Base-by-base conservation (phyloP, 2,888 invertebrate species). In the Troides aeacus region DNA sequence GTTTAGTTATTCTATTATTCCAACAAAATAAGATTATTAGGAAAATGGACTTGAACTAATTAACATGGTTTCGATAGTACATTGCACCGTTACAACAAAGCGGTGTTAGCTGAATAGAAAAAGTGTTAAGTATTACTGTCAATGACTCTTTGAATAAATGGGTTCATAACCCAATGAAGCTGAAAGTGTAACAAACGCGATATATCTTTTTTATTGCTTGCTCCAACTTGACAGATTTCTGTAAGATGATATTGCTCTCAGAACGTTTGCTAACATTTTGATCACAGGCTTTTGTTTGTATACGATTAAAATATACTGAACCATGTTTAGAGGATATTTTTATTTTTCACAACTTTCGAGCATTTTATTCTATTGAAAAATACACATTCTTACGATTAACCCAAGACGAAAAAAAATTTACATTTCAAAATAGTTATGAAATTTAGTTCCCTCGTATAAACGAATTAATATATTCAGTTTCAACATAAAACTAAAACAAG, bases 131-230 rank as follows among this genome's bases (percentile, higher is more conserved):
- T 65, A 18, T 57, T 58, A 56, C 24, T 72, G 72, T 69, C 72
- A 77, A 73, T 72, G 77, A 77, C 75, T 75, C 73, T 76, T 77
- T 77, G 77, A 62, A 74, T 80, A 79, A 78, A 80, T 74, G 73
- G 71, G 72, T 73, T 75, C 73, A 74, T 77, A 80, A 77, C 74
- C 79, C 76, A 77, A 74, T 72, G 73, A 76, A 72, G 72, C 72
- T 74, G 76, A 73, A 79, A 80, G 76, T 79, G 77, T 83, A 80
- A 81, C 79, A 78, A 78, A 74, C 73, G 67, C 77, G 72, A 83
- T 84, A 80, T 78, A 81, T 82, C 78, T 78, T 75, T 76, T 83
- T 81, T 82, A 83, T 79, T 73, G 79, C 74, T 66, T 62, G 71
- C 68, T 72, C 75, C 74, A 76, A 76, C 75, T 76, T 81, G 81